Conservation (phyloP, 2,113 vertebrate species). For the Hypomesus transpacificus region DNA sequence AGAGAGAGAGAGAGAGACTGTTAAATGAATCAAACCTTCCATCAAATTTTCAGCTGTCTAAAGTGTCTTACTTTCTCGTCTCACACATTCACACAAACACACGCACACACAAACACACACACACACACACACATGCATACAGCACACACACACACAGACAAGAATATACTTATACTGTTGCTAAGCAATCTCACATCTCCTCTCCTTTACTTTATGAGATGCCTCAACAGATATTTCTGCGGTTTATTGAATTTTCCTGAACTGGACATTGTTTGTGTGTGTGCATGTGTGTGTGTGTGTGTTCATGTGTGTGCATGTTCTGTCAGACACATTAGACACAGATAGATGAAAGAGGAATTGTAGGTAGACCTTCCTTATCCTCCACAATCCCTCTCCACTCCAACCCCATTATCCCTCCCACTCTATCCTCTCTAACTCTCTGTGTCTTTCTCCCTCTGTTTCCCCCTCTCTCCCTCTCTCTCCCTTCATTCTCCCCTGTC, state of each 20-base stretch:
- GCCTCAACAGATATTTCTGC: no score
- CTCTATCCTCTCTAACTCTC: conserved; percentile 42
- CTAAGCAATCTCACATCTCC: conserved; percentile 31
- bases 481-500: background rate
- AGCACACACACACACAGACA: background rate
- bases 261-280: no score
- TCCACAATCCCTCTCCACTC: no score
- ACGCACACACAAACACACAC: background rate
- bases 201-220: conserved; percentile 11
- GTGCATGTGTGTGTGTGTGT: no score
- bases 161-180: conserved; percentile 19
- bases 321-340: no score
- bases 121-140: background rate
- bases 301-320: no score
- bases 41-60: no score
- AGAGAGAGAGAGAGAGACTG: background rate
- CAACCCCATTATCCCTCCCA: conserved; percentile 25
- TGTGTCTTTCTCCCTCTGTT: conserved; percentile 29
- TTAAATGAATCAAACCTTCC: no score
- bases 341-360: no score
- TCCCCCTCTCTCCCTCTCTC: background rate
- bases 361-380: no score
- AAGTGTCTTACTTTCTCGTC: no score
- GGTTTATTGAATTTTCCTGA: no score
- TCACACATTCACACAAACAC: background rate